phyloP scores from a whole-genome alignment of 2,888 invertebrate species.

The Euproctis similis region DNA sequence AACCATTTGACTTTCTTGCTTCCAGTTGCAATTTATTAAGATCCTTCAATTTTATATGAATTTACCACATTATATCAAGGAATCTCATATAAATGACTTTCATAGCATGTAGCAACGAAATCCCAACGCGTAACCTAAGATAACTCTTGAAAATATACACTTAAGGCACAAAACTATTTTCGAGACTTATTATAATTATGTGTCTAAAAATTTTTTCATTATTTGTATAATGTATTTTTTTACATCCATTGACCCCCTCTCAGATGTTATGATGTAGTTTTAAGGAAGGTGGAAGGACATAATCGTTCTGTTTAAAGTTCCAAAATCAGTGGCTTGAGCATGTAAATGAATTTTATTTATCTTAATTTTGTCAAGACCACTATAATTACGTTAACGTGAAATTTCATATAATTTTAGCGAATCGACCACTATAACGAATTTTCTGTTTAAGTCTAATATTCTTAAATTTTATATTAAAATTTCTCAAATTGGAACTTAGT shows the following conservation, averaged over 20 bases:
- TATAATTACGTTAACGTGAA: too few relatives aligned
- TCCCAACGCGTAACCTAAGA: slow-evolving; percentile 28
- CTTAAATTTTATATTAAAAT: too few relatives aligned
- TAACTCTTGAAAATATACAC: slow-evolving; percentile 14
- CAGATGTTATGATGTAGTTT: slow-evolving; percentile 22
- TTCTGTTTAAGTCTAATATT: too few relatives aligned
- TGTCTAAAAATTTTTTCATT: slow-evolving; percentile 11
- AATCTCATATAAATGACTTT: slow-evolving; percentile 18
- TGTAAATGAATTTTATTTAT: too few relatives aligned
- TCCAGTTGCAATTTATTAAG: too few relatives aligned
- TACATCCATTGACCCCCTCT: slow-evolving; percentile 5
- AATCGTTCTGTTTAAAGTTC: too few relatives aligned
- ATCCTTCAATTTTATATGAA: not conserved
- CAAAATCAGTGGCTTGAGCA: too few relatives aligned
- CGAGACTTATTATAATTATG: slow-evolving; percentile 17
- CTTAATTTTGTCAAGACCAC: too few relatives aligned
- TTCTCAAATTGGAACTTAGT: too few relatives aligned
- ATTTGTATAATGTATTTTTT: slow-evolving; percentile 11
- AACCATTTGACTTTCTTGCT: too few relatives aligned
- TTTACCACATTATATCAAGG: not conserved
- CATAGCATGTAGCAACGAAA: slow-evolving; percentile 27
- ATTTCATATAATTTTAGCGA: too few relatives aligned
- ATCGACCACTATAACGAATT: too few relatives aligned
- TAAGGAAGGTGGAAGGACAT: slow-evolving; percentile 6
- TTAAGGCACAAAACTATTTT: slow-evolving; percentile 15